These are phyloP conservation scores for Chloropsis hardwickii DNA, from an alignment of 2,113 vertebrate species.

Conservation along the genomic window DNA sequence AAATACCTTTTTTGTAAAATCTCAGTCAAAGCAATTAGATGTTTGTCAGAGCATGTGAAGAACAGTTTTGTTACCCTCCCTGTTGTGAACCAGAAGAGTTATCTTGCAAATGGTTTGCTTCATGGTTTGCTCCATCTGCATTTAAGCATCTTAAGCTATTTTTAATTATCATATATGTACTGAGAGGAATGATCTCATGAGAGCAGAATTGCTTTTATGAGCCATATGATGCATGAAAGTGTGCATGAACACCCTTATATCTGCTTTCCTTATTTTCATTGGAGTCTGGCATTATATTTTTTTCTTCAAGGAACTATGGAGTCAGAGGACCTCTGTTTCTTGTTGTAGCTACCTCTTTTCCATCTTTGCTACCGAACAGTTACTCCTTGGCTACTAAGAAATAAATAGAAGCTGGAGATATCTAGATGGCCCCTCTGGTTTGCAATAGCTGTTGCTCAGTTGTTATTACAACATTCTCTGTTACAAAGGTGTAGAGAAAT, in stretches of 20 bases:
- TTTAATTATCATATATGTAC: background rate
- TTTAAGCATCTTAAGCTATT: background rate
- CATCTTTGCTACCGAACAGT: background rate
- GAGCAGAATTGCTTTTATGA: background rate
- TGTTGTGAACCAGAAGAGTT: background rate
- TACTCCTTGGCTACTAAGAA: background rate
- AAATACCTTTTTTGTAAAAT: background rate
- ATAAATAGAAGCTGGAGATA: background rate
- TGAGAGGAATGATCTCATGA: background rate
- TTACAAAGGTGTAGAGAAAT: background rate
- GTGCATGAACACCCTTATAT: background rate
- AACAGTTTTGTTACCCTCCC: background rate
- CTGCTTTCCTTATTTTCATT: background rate
- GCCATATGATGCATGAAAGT: background rate
- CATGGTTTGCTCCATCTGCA: background rate
- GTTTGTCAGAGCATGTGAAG: background rate
- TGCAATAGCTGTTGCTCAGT: background rate
- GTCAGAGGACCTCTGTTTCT: background rate
- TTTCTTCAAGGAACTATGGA: background rate
- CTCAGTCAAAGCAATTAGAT: background rate
- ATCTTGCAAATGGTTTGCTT: background rate
- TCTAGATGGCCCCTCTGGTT: background rate
- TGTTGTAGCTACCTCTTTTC: background rate
- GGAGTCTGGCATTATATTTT: background rate
- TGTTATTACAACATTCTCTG: fast-evolving